Conservation (phyloP, 2,113 vertebrate genomes). For the Heliornis fulica region DNA sequence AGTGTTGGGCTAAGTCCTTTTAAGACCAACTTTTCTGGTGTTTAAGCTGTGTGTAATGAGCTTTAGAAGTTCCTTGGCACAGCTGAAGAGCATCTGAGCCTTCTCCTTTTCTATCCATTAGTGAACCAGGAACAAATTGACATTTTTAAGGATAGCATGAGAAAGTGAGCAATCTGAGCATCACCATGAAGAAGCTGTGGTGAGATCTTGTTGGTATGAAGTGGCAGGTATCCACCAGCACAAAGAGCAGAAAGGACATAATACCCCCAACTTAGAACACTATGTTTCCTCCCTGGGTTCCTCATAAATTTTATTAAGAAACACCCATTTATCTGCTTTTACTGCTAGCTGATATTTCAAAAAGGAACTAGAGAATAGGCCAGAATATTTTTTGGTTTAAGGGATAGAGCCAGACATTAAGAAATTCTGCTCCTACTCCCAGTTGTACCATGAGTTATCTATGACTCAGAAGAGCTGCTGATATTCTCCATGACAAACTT, state of each 20-base stretch:
- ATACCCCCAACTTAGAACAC: background rate
- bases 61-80: background rate
- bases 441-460: background rate
- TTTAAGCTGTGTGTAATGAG: background rate
- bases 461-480: background rate
- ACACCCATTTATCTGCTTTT: background rate
- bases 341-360: background rate
- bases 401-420: background rate
- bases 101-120: background rate
- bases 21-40: background rate
- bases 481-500: constrained; percentile 16
- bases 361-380: background rate
- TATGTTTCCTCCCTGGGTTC: background rate
- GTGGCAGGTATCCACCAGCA: background rate
- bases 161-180: background rate
- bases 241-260: background rate
- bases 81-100: background rate
- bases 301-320: background rate
- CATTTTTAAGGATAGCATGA: background rate
- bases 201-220: background rate
- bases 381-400: background rate
- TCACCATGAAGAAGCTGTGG: background rate
- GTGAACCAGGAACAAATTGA: background rate
- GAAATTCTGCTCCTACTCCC: background rate
- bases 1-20: background rate